Percentiles rank a stretch among this genome's conserved stretches.
These are phyloP conservation scores for Athalia circularis DNA, from an alignment of 2,888 invertebrate genomes.

Conservation along the genomic window DNA sequence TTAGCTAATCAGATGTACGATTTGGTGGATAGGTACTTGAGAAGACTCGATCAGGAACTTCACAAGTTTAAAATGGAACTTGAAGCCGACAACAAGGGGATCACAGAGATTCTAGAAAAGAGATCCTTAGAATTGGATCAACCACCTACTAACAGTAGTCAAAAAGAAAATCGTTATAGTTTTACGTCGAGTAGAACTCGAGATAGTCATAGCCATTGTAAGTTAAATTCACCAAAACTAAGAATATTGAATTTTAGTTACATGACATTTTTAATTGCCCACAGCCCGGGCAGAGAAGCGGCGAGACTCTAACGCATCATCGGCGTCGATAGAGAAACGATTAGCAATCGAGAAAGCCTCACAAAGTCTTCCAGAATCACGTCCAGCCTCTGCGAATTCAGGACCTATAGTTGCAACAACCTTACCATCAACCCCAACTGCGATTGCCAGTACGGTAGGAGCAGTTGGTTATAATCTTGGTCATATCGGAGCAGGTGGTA, in stretches of 20 bases:
- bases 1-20: slow-evolving; percentile 96
- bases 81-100: slow-evolving; percentile 98
- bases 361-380: slow-evolving; percentile 68
- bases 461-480: slow-evolving; percentile 83
- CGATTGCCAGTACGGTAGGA: slow-evolving; percentile 69
- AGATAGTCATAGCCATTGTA: slow-evolving; percentile 72
- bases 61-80: slow-evolving; percentile 99
- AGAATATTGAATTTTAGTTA: background rate
- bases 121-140: slow-evolving; percentile 92
- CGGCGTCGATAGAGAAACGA: slow-evolving; percentile 75
- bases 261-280: slow-evolving; percentile 45
- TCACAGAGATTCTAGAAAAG: slow-evolving; percentile 96
- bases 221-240: slow-evolving; percentile 48
- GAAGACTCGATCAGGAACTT: slow-evolving; percentile 91
- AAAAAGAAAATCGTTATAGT: slow-evolving; percentile 88
- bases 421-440: slow-evolving; percentile 66
- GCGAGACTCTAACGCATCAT: slow-evolving; percentile 81
- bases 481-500: slow-evolving; percentile 89
- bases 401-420: slow-evolving; percentile 66
- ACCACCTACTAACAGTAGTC: slow-evolving; percentile 80
- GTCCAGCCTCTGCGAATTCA: slow-evolving; percentile 71
- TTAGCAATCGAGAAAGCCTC: slow-evolving; percentile 72
- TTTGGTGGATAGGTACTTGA: slow-evolving; percentile 93
- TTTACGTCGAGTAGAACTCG: slow-evolving; percentile 72
- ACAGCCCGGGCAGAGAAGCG: slow-evolving; percentile 83